These are phyloP conservation scores for Pyrochroa serraticornis DNA, from an alignment of 2,888 invertebrate species.

Conservation along the genomic window DNA sequence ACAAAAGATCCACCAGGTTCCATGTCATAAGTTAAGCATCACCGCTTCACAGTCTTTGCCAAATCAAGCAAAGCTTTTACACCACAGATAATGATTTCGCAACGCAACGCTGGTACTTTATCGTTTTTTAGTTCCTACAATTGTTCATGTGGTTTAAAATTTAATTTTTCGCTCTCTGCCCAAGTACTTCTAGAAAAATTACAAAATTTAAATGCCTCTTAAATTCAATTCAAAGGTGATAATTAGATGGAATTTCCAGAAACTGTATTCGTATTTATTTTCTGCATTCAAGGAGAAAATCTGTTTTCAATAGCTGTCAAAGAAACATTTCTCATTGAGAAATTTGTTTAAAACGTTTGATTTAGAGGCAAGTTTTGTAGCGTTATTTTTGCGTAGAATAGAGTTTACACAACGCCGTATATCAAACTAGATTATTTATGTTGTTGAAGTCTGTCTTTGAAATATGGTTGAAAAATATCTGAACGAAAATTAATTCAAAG, in stretches of 20 bases:
- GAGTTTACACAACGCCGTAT: constrained; percentile 3
- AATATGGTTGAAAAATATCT: not conserved
- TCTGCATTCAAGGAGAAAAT: too few species aligned
- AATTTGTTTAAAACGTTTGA: not conserved
- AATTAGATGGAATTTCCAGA: too few species aligned
- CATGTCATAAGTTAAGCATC: constrained; percentile 10
- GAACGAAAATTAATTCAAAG: constrained; percentile 7
- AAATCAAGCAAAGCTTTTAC: constrained; percentile 11
- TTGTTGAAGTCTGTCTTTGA: not conserved
- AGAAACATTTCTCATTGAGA: not conserved
- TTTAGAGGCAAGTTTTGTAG: constrained; percentile 9
- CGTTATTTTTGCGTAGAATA: constrained; percentile 7
- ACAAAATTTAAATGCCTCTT: too few species aligned
- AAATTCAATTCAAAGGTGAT: too few species aligned
- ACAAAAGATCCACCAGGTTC: not conserved
- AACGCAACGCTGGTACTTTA: too few species aligned
- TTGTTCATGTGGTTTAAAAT: too few species aligned
- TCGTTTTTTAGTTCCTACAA: too few species aligned
- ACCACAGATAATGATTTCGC: constrained; percentile 2
- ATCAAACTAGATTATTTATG: constrained; percentile 13
- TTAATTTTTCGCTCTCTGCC: too few species aligned
- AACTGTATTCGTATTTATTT: too few species aligned
- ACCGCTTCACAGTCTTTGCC: constrained; percentile 1
- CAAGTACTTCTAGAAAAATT: too few species aligned
- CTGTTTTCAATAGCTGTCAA: not conserved